A percentile compares a stretch with the other conserved stretches of the same genome.
Evolutionary conservation across 2,888 invertebrate species (phyloP).

Genomic region (Palloptera scutellata): DNA sequence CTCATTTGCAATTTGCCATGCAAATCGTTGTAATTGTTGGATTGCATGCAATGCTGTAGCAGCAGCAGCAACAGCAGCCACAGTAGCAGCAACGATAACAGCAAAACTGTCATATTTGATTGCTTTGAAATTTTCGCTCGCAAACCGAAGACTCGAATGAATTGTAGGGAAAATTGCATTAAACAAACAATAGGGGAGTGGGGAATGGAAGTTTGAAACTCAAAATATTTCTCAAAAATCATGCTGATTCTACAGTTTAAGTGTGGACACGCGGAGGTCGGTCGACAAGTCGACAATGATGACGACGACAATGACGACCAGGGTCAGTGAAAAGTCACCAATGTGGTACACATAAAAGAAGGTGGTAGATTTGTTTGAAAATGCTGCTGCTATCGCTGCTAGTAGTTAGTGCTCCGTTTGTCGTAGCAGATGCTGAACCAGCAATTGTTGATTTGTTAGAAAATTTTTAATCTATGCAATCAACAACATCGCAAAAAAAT

Average conservation of each 20-base stretch:
- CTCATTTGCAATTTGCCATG: constrained; percentile 34
- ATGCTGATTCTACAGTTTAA: neutral
- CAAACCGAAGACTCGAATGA: constrained; percentile 32
- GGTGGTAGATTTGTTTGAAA: neutral
- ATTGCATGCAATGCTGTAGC: constrained; percentile 20
- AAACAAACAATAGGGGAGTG: constrained; percentile 25
- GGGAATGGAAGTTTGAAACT: neutral
- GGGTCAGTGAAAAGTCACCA: no score
- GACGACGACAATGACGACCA: no score
- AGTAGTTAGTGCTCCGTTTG: neutral
- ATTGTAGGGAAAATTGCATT: constrained; percentile 18
- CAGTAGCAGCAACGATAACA: neutral
- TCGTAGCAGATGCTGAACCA: no score
- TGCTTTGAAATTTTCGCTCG: constrained; percentile 3
- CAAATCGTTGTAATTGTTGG: constrained; percentile 28
- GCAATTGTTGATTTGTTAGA: no score
- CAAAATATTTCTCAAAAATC: neutral
- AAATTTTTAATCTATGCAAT: no score
- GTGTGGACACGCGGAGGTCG: neutral
- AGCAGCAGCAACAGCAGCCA: neutral
- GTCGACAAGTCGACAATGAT: no score
- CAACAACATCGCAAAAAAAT: no score
- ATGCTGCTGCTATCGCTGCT: neutral
- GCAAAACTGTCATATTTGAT: constrained; percentile 2
- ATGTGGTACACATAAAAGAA: no score